phyloP scores from a whole-genome alignment of 2,113 vertebrate genomes.

The Strix uralensis region DNA sequence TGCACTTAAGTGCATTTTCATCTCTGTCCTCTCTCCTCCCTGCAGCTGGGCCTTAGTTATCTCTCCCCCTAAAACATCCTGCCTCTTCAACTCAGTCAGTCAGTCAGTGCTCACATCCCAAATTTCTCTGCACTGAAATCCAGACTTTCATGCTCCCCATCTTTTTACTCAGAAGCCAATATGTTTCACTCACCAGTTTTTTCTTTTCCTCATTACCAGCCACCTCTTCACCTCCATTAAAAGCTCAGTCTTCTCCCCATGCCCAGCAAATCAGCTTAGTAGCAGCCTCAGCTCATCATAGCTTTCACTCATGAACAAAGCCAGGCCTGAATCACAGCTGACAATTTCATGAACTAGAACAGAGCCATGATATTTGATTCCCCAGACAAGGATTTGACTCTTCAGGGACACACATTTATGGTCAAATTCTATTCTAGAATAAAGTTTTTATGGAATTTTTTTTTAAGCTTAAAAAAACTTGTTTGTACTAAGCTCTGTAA shows the following conservation, averaged over 20 bases:
- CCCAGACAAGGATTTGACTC: not conserved
- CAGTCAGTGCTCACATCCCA: not conserved
- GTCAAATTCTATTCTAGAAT: not conserved
- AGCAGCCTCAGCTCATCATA: not conserved
- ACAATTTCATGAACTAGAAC: not conserved
- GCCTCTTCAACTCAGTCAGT: not conserved
- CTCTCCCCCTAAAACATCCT: not conserved
- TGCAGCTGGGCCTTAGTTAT: not conserved
- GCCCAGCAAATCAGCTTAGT: not conserved
- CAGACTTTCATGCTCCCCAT: not conserved
- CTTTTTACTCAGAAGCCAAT: not conserved
- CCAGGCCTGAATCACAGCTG: not conserved
- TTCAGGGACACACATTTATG: not conserved
- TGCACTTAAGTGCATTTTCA: not conserved
- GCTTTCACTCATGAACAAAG: not conserved
- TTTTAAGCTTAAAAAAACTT: not conserved
- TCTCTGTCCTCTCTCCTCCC: not conserved
- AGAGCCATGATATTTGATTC: not conserved
- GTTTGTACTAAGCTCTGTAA: not conserved
- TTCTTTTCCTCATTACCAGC: not conserved
- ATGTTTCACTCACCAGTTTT: not conserved
- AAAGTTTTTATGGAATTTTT: not conserved
- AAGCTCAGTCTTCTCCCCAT: not conserved
- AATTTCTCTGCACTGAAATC: not conserved
- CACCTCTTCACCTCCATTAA: not conserved